Evolutionary conservation across 2,888 invertebrate genomes (phyloP).

Genomic region (Temnothorax rugatulus): DNA sequence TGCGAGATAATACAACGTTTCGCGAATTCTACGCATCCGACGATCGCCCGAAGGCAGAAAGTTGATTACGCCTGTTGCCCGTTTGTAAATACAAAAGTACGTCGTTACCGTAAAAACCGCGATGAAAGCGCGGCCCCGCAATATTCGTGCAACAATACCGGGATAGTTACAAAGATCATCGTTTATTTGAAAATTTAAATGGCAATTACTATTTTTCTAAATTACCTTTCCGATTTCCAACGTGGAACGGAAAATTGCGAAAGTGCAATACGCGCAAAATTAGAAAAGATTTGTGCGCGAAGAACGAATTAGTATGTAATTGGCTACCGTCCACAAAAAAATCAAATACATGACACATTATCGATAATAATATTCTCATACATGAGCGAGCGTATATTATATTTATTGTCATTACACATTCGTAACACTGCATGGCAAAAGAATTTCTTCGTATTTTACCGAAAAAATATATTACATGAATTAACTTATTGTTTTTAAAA

Average conservation of each 20-base stretch:
- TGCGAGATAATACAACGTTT: slow-evolving; percentile 58
- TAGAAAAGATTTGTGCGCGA: background rate
- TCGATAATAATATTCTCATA: slow-evolving; percentile 7
- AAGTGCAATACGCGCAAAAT: slow-evolving; percentile 39
- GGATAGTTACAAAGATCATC: slow-evolving; percentile 47
- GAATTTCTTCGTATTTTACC: background rate
- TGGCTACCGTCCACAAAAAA: background rate
- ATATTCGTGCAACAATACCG: slow-evolving; percentile 52
- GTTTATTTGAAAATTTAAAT: slow-evolving; percentile 54
- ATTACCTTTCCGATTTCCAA: slow-evolving; percentile 48
- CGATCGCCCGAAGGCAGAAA: slow-evolving; percentile 57
- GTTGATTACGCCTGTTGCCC: slow-evolving; percentile 56
- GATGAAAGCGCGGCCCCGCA: slow-evolving; percentile 36
- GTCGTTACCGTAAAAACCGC: slow-evolving; percentile 55
- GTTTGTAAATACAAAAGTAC: slow-evolving; percentile 58
- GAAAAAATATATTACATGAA: background rate
- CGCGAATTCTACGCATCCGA: slow-evolving; percentile 55
- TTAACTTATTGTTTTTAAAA: background rate
- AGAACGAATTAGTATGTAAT: slow-evolving; percentile 26
- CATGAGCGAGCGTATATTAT: background rate
- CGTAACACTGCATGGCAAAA: background rate
- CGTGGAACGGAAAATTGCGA: slow-evolving; percentile 21
- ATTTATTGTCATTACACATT: slow-evolving; percentile 3
- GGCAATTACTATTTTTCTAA: slow-evolving; percentile 54
- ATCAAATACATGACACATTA: background rate